These are phyloP conservation scores for Sarcophaga bullata DNA, from an alignment of 1,140 invertebrate species.

Conservation along the genomic window DNA sequence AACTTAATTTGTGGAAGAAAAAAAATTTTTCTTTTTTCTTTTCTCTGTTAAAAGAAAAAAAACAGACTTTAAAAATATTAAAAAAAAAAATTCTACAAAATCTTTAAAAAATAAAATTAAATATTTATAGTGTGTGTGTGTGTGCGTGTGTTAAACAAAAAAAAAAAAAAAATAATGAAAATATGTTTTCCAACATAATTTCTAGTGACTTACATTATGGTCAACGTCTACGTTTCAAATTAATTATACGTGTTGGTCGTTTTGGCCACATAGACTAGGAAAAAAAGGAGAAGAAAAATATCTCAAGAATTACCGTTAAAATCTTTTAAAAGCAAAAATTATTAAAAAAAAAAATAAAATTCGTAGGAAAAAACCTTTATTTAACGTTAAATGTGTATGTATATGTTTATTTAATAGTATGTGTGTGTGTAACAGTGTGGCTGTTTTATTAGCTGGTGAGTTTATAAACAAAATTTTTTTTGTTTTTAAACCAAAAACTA, in stretches of 20 bases:
- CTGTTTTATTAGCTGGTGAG: too few relatives aligned
- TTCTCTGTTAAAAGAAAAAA: too few relatives aligned
- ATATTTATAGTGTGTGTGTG: too few relatives aligned
- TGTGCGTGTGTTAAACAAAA: too few relatives aligned
- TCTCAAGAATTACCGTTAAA: not conserved
- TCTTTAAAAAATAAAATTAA: too few relatives aligned
- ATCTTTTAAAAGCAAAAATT: not conserved
- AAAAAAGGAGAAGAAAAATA: not conserved
- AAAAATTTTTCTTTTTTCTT: not conserved
- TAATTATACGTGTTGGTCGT: constrained; percentile 21
- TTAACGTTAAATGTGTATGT: not conserved
- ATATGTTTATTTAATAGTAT: not conserved
- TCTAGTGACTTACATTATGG: not conserved
- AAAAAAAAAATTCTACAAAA: too few relatives aligned
- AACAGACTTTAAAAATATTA: too few relatives aligned
- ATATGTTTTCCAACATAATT: not conserved
- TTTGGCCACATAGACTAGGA: constrained; percentile 13
- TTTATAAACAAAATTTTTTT: too few relatives aligned
- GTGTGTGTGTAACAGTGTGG: not conserved
- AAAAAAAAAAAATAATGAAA: too few relatives aligned
- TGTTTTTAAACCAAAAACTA: too few relatives aligned
- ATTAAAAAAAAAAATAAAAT: not conserved
- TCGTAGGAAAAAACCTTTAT: not conserved
- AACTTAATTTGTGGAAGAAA: not conserved
- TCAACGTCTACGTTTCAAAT: not conserved